Base-by-base conservation (phyloP, 2,888 invertebrate species). In the Morpho helenor region DNA sequence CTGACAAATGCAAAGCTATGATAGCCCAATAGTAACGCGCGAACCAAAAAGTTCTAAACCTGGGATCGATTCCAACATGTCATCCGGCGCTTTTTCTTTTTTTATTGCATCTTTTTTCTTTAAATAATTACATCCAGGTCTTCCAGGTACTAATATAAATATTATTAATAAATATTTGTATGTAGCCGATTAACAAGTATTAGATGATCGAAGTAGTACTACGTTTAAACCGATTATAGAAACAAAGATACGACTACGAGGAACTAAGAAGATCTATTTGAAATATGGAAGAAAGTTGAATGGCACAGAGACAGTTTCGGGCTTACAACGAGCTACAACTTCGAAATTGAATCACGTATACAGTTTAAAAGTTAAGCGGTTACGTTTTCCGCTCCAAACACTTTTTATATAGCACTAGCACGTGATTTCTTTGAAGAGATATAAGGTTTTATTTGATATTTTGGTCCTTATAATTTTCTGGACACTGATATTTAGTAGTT, bases 261-360 rank as follows among this genome's bases (percentile, higher is more conserved):
- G 48, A 54, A 42, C 47, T 54, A 48, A 48, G 31, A 42, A 54
- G 54, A 42, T 47, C 41, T 54, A 23, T 73, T 77, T 74, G 72
- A 79, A 83, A 80, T 80, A 83, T 85, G 79, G 75, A 78, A 76
- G 72, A 72, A 81, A 85, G 77, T 84, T 82, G 79, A 80, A 84
- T 81, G 80, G 79, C 79, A 75, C 71, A 70, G 78, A 72, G 82
- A 80, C 87, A 84, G 84, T 85, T 85, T 83, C 76, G 74, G 76
- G 74, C 74, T 77, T 71, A 76, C 74, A 72, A 66, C 71, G 72
- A 74, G 75, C 84, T 80, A 82, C 81, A 86, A 85, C 82, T 86
- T 82, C 77, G 74, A 84, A 88, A 89, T 89, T 88, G 88, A 87
- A 88, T 88, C 89, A 88, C 88, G 89, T 88, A 87, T 84, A 82